Evolutionary conservation across 2,888 invertebrate species (phyloP).

Genomic region (Onchidella celtica): DNA sequence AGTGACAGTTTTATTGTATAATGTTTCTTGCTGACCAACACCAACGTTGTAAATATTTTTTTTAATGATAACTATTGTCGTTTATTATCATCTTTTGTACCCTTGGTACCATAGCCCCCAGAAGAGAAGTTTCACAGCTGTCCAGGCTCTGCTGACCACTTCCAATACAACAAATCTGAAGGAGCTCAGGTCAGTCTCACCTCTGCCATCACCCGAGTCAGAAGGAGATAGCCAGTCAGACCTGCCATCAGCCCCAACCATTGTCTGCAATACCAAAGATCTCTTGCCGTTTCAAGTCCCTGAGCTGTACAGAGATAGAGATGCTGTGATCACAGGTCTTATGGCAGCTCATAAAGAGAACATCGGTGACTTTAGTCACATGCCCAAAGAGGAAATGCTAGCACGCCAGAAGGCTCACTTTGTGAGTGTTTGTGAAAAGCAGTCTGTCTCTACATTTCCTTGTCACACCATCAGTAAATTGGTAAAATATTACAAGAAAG

Average conservation of each 20-base stretch:
- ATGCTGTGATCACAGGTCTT: conserved; percentile 1
- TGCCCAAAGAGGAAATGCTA: conserved; percentile 36
- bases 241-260: not conserved
- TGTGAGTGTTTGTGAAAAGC: no score
- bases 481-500: no score
- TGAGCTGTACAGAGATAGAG: conserved; percentile 17
- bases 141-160: conserved; percentile 16
- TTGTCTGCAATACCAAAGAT: not conserved
- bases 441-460: no score
- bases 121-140: not conserved
- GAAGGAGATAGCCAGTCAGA: not conserved
- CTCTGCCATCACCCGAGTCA: not conserved
- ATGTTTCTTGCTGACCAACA: no score
- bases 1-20: no score
- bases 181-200: not conserved
- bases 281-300: not conserved
- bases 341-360: conserved; percentile 29
- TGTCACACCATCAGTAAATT: no score
- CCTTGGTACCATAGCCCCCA: no score
- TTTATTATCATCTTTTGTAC: no score
- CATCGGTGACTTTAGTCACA: conserved; percentile 1
- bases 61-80: no score
- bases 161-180: not conserved
- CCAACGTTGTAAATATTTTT: no score
- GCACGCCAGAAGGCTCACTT: conserved; percentile 38